phyloP scores from a whole-genome alignment of 2,797 vertebrate species.

The Oceanodroma leucorhoa region DNA sequence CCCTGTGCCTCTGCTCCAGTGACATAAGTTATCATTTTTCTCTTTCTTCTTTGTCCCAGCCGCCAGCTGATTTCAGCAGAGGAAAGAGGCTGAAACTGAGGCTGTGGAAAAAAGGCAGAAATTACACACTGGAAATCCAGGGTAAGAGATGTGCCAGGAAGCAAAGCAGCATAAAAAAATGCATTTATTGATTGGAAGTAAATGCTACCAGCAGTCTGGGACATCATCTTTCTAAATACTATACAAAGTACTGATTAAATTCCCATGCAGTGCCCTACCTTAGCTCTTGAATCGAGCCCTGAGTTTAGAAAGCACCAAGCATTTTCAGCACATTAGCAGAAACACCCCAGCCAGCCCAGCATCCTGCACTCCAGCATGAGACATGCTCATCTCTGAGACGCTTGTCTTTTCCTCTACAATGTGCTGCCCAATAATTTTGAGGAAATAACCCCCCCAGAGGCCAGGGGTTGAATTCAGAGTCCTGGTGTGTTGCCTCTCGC shows the following conservation, averaged over 20 bases:
- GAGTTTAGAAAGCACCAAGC: neutral
- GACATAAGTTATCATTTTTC: neutral
- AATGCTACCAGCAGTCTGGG: neutral
- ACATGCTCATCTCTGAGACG: neutral
- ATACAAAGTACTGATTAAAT: neutral
- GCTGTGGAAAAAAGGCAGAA: neutral
- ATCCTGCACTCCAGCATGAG: neutral
- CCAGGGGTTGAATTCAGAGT: neutral
- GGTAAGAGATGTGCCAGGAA: rapidly evolving
- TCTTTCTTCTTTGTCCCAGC: neutral
- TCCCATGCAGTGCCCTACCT: neutral
- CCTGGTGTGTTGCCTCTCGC: neutral
- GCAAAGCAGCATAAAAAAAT: neutral
- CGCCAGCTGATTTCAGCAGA: neutral
- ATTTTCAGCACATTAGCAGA: neutral
- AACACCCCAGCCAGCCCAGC: neutral
- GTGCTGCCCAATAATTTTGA: neutral
- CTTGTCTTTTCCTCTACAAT: neutral
- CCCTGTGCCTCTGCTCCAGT: neutral
- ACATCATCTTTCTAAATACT: neutral
- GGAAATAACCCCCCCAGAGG: neutral
- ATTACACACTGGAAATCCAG: neutral
- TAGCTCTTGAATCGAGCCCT: neutral
- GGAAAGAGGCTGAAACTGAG: neutral
- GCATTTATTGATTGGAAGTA: neutral